These are phyloP conservation scores for Acromyrmex heyeri DNA, from an alignment of 1,140 invertebrate species.

Conservation along the genomic window DNA sequence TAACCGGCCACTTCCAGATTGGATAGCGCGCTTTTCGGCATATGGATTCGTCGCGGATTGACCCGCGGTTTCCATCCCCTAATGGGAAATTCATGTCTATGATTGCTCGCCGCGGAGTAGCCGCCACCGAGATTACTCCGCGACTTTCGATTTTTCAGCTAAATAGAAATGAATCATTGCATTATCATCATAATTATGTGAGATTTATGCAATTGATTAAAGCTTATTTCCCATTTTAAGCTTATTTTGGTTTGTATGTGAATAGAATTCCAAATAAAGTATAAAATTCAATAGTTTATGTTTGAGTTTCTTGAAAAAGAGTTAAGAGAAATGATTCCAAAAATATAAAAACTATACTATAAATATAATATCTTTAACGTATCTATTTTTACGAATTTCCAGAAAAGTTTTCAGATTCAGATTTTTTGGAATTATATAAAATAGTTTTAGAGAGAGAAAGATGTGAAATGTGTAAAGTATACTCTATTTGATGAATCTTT, in stretches of 20 bases:
- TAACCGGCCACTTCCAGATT: slow-evolving; percentile 77
- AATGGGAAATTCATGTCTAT: slow-evolving; percentile 80
- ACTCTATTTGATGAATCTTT: not conserved
- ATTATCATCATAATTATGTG: not conserved
- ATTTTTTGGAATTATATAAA: not conserved
- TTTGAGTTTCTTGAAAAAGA: not conserved
- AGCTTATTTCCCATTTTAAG: not conserved
- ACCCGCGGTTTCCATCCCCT: slow-evolving; percentile 74
- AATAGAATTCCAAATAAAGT: not conserved
- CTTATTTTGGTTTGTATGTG: not conserved
- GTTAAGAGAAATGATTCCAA: not conserved
- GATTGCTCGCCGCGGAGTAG: slow-evolving; percentile 40
- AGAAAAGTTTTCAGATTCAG: not conserved
- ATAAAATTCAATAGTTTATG: not conserved
- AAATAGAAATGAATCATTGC: slow-evolving; percentile 36
- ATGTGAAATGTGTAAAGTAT: not conserved
- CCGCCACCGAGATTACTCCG: slow-evolving; percentile 56
- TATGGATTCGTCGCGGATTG: slow-evolving; percentile 80
- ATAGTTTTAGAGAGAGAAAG: not conserved
- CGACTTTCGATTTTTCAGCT: not conserved
- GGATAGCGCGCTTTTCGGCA: slow-evolving; percentile 79
- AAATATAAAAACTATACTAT: not conserved
- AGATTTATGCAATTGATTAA: slow-evolving; percentile 15
- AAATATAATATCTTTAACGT: not conserved
- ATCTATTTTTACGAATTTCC: not conserved